Base-by-base conservation (phyloP, 2,113 vertebrate species). In the Nannospalax galili region DNA sequence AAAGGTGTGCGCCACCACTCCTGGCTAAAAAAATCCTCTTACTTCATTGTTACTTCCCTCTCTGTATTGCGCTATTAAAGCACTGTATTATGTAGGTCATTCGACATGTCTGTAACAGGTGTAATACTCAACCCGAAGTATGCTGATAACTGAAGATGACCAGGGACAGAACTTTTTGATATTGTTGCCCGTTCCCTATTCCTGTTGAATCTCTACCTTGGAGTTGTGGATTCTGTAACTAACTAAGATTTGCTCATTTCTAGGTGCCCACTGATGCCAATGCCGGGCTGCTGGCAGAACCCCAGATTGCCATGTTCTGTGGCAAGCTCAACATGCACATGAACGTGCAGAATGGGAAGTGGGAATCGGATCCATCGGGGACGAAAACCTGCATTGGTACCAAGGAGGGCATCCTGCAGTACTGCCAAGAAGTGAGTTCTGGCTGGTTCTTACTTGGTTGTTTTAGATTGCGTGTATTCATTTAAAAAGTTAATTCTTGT, bases 291-390 rank as follows among this genome's bases (percentile, higher is more conserved):
- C 97, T 99, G 98, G 99, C 99, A 0, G 99, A 99, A 97, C 99
- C 99, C 74, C 99, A 99, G 97, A 99, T 99, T 0, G 99, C 99
- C 98, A 99, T 99, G 99, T 99, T 99, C 97, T 99, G 99, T 74
- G 98, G 98, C 80, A 99, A 99, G 95, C 99, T 99, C 98, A 99
- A 99, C 98, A 99, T 99, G 99, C 99, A 99, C 97, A 99, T 99
- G 98, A 99, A 99, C 0, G 99, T 99, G 80, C 99, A 99, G 98
- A 99, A 98, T 0, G 99, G 99, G 5, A 99, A 99, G 97, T 99
- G 99, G 99, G 99, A 99, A 96, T 97, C 99, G 0, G 99, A 99
- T 93, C 99, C 99, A 3, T 99, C 99, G 0, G 99, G 99, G 79
- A 98, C 98, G 95, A 99, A 99, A 97, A 99, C 98, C 96, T 99